A percentile compares a stretch with the other conserved stretches of the same genome.
These are phyloP conservation scores for Xenopus petersii DNA, from an alignment of 2,797 vertebrate genomes.

Conservation along the genomic window DNA sequence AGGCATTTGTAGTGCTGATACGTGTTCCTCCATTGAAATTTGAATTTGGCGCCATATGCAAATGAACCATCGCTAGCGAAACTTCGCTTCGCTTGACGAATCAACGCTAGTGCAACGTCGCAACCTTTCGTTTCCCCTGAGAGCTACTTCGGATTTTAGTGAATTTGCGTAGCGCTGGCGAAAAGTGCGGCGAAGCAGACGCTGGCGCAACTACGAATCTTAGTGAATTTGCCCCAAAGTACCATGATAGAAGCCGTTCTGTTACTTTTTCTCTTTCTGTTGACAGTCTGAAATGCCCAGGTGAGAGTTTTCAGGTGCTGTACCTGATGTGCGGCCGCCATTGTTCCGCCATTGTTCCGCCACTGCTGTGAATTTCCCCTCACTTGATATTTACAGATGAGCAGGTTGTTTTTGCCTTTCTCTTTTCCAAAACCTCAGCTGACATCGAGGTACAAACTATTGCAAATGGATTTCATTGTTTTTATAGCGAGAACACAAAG, in stretches of 20 bases:
- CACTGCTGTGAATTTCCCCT: not conserved
- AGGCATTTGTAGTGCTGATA: too few species aligned
- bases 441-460: constrained; percentile 21
- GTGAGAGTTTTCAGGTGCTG: constrained; percentile 43
- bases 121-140: too few species aligned
- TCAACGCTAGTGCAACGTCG: too few species aligned
- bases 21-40: too few species aligned
- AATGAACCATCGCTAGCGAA: too few species aligned
- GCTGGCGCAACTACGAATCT: too few species aligned
- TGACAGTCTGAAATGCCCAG: constrained; percentile 18
- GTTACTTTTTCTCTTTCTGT: not conserved
- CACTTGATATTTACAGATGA: constrained; percentile 35
- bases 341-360: constrained; percentile 12
- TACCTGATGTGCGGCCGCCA: constrained; percentile 32
- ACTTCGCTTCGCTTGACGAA: too few species aligned
- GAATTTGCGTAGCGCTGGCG: too few species aligned
- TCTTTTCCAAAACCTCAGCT: constrained; percentile 39
- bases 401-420: constrained; percentile 25
- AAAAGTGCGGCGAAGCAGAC: too few species aligned
- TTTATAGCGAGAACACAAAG: too few species aligned
- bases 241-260: constrained; percentile 51
- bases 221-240: constrained; percentile 37
- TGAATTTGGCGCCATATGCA: too few species aligned
- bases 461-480: not conserved
- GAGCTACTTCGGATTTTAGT: too few species aligned